phyloP scores from a whole-genome alignment of 92 coral and sea anemone genomes.

The Epizoanthus illoricatus region DNA sequence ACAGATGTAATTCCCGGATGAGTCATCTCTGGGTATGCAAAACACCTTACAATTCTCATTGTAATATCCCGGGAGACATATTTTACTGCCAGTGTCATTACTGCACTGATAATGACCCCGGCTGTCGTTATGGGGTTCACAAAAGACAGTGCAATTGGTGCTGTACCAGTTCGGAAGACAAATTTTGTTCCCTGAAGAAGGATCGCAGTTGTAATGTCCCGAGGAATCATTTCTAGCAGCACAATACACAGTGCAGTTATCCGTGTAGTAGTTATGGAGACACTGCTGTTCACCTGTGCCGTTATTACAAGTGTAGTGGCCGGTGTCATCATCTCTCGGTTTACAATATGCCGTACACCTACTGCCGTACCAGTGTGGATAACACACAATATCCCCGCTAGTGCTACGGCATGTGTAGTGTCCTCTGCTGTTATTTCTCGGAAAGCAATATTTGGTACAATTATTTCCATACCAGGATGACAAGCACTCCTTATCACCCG shows the following conservation, averaged over 20 bases:
- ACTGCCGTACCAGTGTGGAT: constrained; percentile 73
- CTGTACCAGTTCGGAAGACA: constrained; percentile 73
- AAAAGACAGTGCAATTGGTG: constrained; percentile 63
- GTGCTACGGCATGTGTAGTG: constrained; percentile 64
- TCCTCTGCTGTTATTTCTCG: constrained; percentile 52
- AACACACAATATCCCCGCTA: constrained; percentile 62
- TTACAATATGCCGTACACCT: constrained; percentile 65
- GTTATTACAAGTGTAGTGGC: constrained; percentile 77
- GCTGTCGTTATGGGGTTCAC: constrained; percentile 60
- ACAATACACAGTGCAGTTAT: constrained; percentile 60
- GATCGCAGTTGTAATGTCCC: constrained; percentile 72
- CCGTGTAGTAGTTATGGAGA: constrained; percentile 56
- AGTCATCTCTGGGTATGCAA: constrained; percentile 48
- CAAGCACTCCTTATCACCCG: constrained; percentile 64
- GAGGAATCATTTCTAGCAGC: constrained; percentile 36
- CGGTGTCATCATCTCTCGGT: constrained; percentile 68
- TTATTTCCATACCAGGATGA: constrained; percentile 67
- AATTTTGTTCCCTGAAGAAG: constrained; percentile 55
- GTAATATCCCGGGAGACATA: constrained; percentile 60
- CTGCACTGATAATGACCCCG: constrained; percentile 57
- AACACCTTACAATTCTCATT: constrained; percentile 50
- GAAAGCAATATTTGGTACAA: constrained; percentile 56
- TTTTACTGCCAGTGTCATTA: constrained; percentile 46
- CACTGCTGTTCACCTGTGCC: constrained; percentile 58
- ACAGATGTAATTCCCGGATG: constrained; percentile 66